Conservation (phyloP, 2,797 vertebrate genomes). For the Clarias pachynema region DNA sequence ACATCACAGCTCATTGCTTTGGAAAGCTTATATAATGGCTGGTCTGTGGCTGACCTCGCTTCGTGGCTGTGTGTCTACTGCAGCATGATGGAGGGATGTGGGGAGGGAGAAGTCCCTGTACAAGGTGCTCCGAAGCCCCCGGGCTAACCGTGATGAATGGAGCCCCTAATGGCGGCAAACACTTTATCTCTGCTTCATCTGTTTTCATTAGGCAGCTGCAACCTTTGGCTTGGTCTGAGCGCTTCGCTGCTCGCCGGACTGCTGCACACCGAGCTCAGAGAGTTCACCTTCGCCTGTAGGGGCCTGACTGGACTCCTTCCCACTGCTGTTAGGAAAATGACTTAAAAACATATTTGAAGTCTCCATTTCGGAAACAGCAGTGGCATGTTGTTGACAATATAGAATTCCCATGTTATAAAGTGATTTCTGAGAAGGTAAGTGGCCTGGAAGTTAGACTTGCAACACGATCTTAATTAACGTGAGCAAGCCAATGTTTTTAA, state of each 20-base stretch:
- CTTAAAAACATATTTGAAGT: slow-evolving; percentile 16
- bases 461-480: background rate
- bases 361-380: slow-evolving; percentile 6
- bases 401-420: background rate
- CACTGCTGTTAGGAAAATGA: slow-evolving; percentile 32
- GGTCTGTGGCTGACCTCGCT: slow-evolving; percentile 23
- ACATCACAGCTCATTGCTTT: slow-evolving; percentile 15
- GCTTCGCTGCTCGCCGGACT: slow-evolving; percentile 75
- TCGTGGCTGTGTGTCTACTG: slow-evolving; percentile 43
- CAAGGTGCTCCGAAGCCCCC: slow-evolving; percentile 79
- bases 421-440: background rate
- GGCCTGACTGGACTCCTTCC: slow-evolving; percentile 14
- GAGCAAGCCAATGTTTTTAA: background rate
- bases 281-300: slow-evolving; percentile 66
- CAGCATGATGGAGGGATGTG: slow-evolving; percentile 67
- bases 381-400: background rate
- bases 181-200: slow-evolving; percentile 87
- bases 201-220: slow-evolving; percentile 83
- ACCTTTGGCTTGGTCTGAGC: slow-evolving; percentile 79
- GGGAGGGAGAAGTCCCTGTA: slow-evolving; percentile 55
- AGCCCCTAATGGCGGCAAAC: slow-evolving; percentile 84
- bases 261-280: slow-evolving; percentile 62
- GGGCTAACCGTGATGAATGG: slow-evolving; percentile 84
- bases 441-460: too few relatives aligned
- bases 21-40: slow-evolving; percentile 37